Conservation (phyloP, 2,113 vertebrate genomes). For the Saguinus imperator region DNA sequence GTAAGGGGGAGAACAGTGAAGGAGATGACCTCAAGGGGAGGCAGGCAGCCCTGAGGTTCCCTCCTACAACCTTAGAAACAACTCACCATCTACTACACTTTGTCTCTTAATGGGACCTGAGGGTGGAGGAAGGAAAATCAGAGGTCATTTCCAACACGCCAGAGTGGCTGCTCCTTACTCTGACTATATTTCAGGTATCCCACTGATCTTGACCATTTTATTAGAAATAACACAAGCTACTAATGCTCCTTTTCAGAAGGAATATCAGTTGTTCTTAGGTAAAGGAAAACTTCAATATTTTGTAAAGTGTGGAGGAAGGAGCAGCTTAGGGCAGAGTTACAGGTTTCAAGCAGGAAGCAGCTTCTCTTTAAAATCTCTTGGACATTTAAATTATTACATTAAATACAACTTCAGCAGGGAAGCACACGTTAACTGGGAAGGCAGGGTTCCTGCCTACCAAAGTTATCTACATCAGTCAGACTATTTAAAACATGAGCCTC, state of each 20-base stretch:
- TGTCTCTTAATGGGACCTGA: not conserved
- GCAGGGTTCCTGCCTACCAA: not conserved
- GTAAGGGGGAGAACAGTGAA: not conserved
- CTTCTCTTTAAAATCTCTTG: not conserved
- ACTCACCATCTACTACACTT: not conserved
- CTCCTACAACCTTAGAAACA: not conserved
- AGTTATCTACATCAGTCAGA: not conserved
- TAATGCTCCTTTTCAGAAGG: not conserved
- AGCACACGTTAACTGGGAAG: not conserved
- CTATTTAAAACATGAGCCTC: not conserved
- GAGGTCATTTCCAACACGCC: not conserved
- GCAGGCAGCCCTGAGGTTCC: not conserved
- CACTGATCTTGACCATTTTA: not conserved
- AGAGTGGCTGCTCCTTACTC: not conserved
- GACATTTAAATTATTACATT: not conserved
- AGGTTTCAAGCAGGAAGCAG: not conserved
- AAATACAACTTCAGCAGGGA: not conserved
- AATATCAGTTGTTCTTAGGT: not conserved
- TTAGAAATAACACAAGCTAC: not conserved
- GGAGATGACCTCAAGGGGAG: accelerated
- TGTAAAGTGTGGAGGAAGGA: not conserved
- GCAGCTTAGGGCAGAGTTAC: not conserved
- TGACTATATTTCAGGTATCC: no score
- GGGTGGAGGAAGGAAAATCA: accelerated
- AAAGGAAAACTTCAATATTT: not conserved